Conservation (phyloP, 2,888 invertebrate species). For the Lumbricus terrestris region DNA sequence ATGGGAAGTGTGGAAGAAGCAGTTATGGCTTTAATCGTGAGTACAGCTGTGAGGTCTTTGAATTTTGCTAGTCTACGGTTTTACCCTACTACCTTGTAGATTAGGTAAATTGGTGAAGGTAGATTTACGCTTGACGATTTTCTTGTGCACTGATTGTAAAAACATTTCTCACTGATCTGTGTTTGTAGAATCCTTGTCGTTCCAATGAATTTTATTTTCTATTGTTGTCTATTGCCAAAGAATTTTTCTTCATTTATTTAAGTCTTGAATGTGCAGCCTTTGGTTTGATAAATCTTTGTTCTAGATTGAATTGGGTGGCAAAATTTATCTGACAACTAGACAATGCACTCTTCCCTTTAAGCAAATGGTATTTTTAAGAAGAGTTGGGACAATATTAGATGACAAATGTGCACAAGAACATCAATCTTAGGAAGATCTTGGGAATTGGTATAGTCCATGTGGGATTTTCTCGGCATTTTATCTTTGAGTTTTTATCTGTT, state of each 20-base stretch:
- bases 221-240: neutral
- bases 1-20: slow-evolving; percentile 93
- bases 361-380: neutral
- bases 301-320: neutral
- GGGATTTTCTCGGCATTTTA: no score
- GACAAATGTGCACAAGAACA: neutral
- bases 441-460: no score
- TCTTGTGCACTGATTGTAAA: slow-evolving; percentile 11
- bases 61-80: neutral
- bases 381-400: neutral
- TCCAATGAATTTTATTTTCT: neutral
- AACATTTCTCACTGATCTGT: neutral
- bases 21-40: slow-evolving; percentile 85
- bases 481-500: neutral
- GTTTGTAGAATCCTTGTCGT: neutral
- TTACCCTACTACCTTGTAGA: neutral
- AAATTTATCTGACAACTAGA: neutral
- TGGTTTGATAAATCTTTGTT: neutral
- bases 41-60: slow-evolving; percentile 50
- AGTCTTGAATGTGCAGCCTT: neutral
- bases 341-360: no score
- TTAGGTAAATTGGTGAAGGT: neutral
- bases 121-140: neutral
- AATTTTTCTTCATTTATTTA: neutral
- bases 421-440: no score